Percentiles rank a stretch among this genome's conserved stretches.
Evolutionary conservation across 2,113 vertebrate species (phyloP).

Genomic region (Picathartes gymnocephalus): DNA sequence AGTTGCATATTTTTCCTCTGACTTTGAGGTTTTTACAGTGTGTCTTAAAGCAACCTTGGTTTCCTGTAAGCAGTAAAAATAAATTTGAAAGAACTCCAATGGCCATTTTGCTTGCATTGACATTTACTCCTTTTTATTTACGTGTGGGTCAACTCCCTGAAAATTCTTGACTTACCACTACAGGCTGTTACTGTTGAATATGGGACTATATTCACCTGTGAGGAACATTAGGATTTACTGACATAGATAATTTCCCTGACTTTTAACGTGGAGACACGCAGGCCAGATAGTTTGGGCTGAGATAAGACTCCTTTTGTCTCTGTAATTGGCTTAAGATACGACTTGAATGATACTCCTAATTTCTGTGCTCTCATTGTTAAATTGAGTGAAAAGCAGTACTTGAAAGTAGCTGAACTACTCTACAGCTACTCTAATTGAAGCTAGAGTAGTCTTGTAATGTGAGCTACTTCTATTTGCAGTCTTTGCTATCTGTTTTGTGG

Average conservation of each 20-base stretch:
- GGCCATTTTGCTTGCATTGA: background rate
- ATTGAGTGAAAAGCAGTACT: background rate
- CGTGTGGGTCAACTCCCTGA: background rate
- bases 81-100: background rate
- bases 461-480: background rate
- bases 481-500: background rate
- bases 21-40: background rate
- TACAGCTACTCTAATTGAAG: background rate
- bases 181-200: background rate
- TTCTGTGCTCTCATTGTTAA: background rate
- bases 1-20: background rate
- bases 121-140: background rate
- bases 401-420: background rate
- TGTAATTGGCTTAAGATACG: background rate
- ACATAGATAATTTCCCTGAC: background rate
- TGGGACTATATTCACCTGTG: background rate
- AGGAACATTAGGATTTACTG: background rate
- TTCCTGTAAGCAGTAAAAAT: background rate
- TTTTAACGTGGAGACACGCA: background rate
- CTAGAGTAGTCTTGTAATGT: background rate
- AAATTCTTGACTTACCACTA: background rate
- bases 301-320: background rate
- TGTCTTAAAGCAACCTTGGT: background rate
- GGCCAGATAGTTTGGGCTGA: background rate
- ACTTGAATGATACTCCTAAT: background rate